Conservation (phyloP, 2,888 invertebrate genomes). For the Agrochola circellaris region DNA sequence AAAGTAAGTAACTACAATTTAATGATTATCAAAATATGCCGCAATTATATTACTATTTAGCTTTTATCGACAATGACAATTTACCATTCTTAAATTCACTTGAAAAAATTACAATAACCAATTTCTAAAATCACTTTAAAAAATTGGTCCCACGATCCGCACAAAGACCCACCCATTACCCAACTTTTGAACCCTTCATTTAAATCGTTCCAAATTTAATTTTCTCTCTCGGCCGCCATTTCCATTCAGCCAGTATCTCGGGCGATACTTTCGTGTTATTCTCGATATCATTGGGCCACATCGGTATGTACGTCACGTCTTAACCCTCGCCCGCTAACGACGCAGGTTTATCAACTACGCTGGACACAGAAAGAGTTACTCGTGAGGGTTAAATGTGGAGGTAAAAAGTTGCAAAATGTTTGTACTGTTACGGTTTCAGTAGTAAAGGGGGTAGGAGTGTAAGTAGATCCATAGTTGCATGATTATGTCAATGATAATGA, state of each 20-base stretch:
- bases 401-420: slow-evolving; percentile 39
- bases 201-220: slow-evolving; percentile 50
- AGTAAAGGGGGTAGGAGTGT: not conserved
- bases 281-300: slow-evolving; percentile 61
- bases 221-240: slow-evolving; percentile 44
- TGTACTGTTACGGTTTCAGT: not conserved
- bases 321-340: slow-evolving; percentile 70
- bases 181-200: slow-evolving; percentile 35
- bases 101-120: not conserved
- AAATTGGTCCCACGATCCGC: not conserved
- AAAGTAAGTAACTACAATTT: not conserved
- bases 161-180: not conserved
- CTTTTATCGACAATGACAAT: not conserved
- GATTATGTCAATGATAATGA: not conserved
- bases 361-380: slow-evolving; percentile 61
- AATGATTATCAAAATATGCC: not conserved
- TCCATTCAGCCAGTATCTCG: slow-evolving; percentile 57
- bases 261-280: slow-evolving; percentile 59
- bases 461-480: not conserved
- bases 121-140: not conserved
- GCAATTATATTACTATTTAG: not conserved
- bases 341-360: slow-evolving; percentile 68
- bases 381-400: slow-evolving; percentile 42
- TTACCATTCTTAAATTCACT: not conserved
- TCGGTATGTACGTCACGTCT: slow-evolving; percentile 71